phyloP scores from a whole-genome alignment of 2,113 vertebrate species.

The Labeo rohita region DNA sequence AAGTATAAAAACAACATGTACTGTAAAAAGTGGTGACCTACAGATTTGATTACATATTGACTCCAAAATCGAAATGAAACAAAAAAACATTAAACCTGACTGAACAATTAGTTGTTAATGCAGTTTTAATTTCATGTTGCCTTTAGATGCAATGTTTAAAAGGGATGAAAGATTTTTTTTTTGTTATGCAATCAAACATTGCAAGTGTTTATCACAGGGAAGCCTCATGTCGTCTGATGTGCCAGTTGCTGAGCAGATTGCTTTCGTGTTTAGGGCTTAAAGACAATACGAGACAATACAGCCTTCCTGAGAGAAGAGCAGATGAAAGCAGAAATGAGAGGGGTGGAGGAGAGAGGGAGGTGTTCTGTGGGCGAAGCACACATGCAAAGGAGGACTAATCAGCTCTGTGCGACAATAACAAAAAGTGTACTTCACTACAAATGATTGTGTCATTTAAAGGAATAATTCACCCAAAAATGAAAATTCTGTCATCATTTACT shows the following conservation, averaged over 20 bases:
- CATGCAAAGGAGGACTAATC: constrained; percentile 8
- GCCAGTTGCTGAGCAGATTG: constrained; percentile 13
- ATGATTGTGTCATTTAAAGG: background rate
- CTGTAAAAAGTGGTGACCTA: too few species aligned
- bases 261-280: background rate
- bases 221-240: background rate
- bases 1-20: too few species aligned
- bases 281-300: background rate
- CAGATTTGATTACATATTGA: too few species aligned
- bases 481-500: background rate
- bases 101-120: background rate
- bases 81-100: background rate
- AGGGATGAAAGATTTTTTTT: background rate
- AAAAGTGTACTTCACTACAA: background rate
- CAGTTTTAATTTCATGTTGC: background rate
- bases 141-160: background rate
- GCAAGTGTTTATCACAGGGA: background rate
- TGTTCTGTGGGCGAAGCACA: background rate
- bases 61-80: too few species aligned
- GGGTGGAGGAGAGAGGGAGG: background rate
- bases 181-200: background rate
- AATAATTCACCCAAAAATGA: background rate
- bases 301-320: background rate
- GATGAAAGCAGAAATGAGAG: constrained; percentile 4
- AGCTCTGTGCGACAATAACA: background rate